A percentile compares a stretch with the other conserved stretches of the same genome.
Evolutionary conservation across 1,140 invertebrate species (phyloP).

Genomic region (Episyrphus balteatus): DNA sequence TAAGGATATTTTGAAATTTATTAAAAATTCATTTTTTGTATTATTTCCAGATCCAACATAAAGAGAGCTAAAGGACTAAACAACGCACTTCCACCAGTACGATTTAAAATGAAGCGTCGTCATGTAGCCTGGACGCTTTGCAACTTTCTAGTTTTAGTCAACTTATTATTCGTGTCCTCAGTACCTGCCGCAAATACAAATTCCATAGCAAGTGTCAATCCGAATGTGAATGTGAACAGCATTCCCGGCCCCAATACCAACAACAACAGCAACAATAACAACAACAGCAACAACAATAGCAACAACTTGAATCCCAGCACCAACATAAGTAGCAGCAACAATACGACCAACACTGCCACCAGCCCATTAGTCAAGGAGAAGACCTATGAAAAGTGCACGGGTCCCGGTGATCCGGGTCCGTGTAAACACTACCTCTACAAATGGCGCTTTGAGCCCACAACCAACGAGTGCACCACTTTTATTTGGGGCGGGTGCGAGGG

Average conservation of each 20-base stretch:
- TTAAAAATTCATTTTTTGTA: no score
- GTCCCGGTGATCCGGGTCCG: conserved; percentile 41
- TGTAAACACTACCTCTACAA: conserved; percentile 57
- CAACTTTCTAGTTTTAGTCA: neutral
- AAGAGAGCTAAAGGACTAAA: no score
- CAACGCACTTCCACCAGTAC: neutral
- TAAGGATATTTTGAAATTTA: no score
- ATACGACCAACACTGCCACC: conserved; percentile 6
- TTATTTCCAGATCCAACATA: no score
- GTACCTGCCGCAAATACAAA: no score
- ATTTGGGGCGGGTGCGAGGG: conserved; percentile 67
- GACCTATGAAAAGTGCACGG: conserved; percentile 29
- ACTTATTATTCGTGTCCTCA: neutral
- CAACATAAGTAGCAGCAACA: conserved; percentile 4
- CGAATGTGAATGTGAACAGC: neutral
- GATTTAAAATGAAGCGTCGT: neutral
- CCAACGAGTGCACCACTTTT: conserved; percentile 56
- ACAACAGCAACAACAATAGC: neutral
- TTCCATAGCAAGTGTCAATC: no score
- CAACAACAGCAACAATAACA: conserved; percentile 1
- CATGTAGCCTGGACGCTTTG: neutral
- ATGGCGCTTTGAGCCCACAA: conserved; percentile 59
- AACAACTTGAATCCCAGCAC: neutral
- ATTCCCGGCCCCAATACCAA: neutral
- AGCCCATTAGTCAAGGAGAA: conserved; percentile 18